phyloP scores from a whole-genome alignment of 2,888 invertebrate species.

The Leuctra nigra region DNA sequence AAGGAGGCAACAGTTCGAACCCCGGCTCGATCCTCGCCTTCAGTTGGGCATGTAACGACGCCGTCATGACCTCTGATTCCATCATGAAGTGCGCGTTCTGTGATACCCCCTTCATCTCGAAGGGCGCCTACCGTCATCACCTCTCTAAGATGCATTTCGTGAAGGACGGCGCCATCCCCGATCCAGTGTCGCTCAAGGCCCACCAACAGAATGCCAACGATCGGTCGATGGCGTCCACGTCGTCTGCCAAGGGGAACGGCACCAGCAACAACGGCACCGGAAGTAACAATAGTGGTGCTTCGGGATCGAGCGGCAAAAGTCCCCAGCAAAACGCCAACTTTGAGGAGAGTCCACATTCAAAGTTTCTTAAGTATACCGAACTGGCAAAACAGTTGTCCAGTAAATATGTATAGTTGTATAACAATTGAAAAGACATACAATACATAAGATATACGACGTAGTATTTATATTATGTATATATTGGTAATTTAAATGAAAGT shows the following conservation, averaged over 20 bases:
- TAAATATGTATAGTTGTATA: constrained; percentile 75
- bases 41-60: constrained; percentile 93
- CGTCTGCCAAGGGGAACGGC: constrained; percentile 33
- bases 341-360: constrained; percentile 92
- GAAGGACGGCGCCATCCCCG: constrained; percentile 81
- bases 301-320: constrained; percentile 36
- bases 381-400: constrained; percentile 96
- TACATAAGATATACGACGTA: constrained; percentile 23
- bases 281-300: constrained; percentile 24
- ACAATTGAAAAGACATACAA: constrained; percentile 7
- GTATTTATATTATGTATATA: constrained; percentile 11
- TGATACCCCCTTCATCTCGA: constrained; percentile 93
- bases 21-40: constrained; percentile 83
- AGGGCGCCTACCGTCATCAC: constrained; percentile 94
- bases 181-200: constrained; percentile 59
- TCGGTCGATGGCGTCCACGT: constrained; percentile 14
- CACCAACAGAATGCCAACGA: constrained; percentile 38
- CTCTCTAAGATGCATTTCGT: constrained; percentile 93
- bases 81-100: constrained; percentile 93
- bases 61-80: constrained; percentile 76
- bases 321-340: constrained; percentile 43
- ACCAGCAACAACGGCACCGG: constrained; percentile 16
- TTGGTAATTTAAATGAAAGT: not conserved
- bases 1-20: constrained; percentile 44
- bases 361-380: constrained; percentile 97